Evolutionary conservation across 2,113 vertebrate species (phyloP).

Genomic region (Stictonetta naevosa): DNA sequence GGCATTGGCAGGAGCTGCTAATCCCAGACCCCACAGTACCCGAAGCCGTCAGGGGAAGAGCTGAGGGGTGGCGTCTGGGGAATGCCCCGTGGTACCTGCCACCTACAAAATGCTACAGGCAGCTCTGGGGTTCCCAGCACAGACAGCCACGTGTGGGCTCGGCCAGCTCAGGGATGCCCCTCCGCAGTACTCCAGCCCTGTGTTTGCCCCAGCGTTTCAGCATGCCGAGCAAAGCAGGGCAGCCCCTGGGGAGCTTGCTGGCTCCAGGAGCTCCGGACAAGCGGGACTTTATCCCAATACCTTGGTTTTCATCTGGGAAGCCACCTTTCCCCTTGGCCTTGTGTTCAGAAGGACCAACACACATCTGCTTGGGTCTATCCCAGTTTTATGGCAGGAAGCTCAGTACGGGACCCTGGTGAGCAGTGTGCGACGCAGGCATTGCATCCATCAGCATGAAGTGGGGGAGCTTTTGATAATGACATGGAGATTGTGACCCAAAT

Average conservation of each 20-base stretch:
- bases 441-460: no score
- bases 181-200: background rate
- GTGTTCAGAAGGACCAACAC: background rate
- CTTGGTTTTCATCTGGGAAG: no score
- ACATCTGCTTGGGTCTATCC: no score
- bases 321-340: no score
- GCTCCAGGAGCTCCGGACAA: no score
- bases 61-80: rapidly evolving
- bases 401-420: no score
- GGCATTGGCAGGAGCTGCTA: background rate
- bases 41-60: rapidly evolving
- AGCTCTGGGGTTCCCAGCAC: background rate
- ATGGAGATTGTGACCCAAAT: background rate
- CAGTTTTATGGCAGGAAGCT: no score
- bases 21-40: background rate
- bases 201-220: no score
- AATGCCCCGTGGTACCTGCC: no score
- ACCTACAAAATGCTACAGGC: background rate
- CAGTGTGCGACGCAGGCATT: no score
- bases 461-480: background rate
- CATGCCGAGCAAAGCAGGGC: background rate
- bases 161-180: background rate
- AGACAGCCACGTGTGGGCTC: background rate
- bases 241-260: no score
- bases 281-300: no score